Percentiles rank a stretch among this genome's conserved stretches.
These are phyloP conservation scores for Sinodicranocentrus sp. DNA, from an alignment of 2,888 invertebrate genomes.

Conservation along the genomic window DNA sequence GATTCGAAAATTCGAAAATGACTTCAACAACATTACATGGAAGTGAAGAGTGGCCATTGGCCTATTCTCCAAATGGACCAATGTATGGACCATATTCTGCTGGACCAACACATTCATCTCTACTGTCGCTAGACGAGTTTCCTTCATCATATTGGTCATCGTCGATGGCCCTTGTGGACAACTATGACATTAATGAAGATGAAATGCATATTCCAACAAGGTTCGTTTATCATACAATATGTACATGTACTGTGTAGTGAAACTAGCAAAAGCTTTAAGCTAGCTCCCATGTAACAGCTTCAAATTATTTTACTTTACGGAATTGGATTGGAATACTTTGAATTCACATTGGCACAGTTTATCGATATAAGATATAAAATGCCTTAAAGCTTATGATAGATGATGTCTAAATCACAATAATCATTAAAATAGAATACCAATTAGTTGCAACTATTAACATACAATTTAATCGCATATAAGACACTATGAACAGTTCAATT, in stretches of 20 bases:
- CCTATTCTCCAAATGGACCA: constrained; percentile 43
- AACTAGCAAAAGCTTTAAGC: background rate
- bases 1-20: constrained; percentile 29
- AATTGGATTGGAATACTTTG: no score
- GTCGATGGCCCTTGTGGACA: constrained; percentile 64
- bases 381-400: no score
- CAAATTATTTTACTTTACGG: background rate
- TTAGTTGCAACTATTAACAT: no score
- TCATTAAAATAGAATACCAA: no score
- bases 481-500: no score
- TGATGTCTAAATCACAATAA: no score
- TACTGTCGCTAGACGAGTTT: constrained; percentile 54
- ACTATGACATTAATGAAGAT: constrained; percentile 63
- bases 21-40: constrained; percentile 52
- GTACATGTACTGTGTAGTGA: background rate
- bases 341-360: no score
- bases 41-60: constrained; percentile 59
- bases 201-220: constrained; percentile 44
- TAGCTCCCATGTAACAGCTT: background rate
- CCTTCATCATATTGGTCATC: constrained; percentile 53
- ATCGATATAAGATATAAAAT: no score
- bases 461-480: no score
- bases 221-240: constrained; percentile 6
- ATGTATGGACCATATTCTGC: constrained; percentile 53
- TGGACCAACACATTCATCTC: constrained; percentile 47